Conservation (phyloP, 2,888 invertebrate genomes). For the Desoria tigrina region DNA sequence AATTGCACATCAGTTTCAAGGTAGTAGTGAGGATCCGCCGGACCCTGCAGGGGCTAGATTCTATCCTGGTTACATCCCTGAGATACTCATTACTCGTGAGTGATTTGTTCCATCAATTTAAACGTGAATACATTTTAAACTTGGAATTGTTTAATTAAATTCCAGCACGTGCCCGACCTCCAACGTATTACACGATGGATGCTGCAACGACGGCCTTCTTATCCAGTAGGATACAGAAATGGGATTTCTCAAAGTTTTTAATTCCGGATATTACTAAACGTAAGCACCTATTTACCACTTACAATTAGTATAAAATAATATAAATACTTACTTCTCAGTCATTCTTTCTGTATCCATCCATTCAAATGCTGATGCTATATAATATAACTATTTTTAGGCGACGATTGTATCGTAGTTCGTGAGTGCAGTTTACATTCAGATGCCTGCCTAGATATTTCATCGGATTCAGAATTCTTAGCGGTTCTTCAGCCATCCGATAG, state of each 20-base stretch:
- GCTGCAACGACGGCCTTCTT: slow-evolving; percentile 52
- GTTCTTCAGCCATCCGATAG: slow-evolving; percentile 50
- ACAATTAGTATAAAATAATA: too few species aligned
- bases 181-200: slow-evolving; percentile 52
- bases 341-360: too few species aligned
- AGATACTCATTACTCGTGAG: slow-evolving; percentile 53
- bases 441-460: slow-evolving; percentile 50
- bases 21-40: background rate
- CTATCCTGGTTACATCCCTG: slow-evolving; percentile 52
- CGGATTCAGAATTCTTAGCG: slow-evolving; percentile 49
- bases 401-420: slow-evolving; percentile 42
- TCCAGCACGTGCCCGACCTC: slow-evolving; percentile 49
- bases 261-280: slow-evolving; percentile 49
- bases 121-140: background rate
- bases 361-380: too few species aligned
- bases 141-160: too few species aligned
- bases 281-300: too few species aligned
- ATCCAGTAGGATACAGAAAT: slow-evolving; percentile 52
- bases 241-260: slow-evolving; percentile 50
- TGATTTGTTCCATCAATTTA: slow-evolving; percentile 6
- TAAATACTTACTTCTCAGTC: background rate
- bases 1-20: too few species aligned
- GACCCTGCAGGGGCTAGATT: slow-evolving; percentile 41
- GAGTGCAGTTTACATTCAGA: slow-evolving; percentile 52
- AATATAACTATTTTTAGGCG: slow-evolving; percentile 31